Base-by-base conservation (phyloP, 1,140 invertebrate species). In the Laupala kohalensis region DNA sequence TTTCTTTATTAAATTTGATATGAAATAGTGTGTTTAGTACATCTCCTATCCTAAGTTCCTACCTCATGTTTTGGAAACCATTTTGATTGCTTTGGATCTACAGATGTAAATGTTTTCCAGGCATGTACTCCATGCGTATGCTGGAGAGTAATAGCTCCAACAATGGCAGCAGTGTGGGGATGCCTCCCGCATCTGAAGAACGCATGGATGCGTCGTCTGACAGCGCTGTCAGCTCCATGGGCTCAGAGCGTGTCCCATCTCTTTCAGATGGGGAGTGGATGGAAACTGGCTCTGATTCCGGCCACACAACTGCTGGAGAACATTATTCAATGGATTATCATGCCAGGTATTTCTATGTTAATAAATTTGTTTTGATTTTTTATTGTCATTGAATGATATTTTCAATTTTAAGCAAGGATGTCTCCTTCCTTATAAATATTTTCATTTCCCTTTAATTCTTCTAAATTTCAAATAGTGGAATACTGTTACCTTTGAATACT, bases 151-250 rank as follows among this genome's bases (percentile, higher is more conserved):
- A 85, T 75, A 72, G 29, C n/a, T 72, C 71, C 15, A 72, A 72
- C 67, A 84, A 83, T 73, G 77, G 81, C 13, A 81, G 82, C 4
- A 74, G 72, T 66, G 27, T 72, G 64, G 62, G 65, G 19, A 73
- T 62, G 6, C 25, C 69, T 9, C 72, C 30, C 4, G 53, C 73
- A 27, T 65, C 80, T 63, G 82, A 85, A 69, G 91, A 93, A 80
- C 84, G 90, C 64, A 83, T 90, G 77, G 92, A 93, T 77, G 90
- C 90, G 0, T 92, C 91, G 25, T 90, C 87, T 77, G 93, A 95
- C 80, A 94, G 92, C 78, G 92, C 92, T 6, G 92, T 94, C 30
- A 94, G 92, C 73, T 94, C 92, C 3, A 94, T 95, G 92, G 92
- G 92, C 6, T 94, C 92, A 6, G 92, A 94, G 77, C 83, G 92